phyloP scores from a whole-genome alignment of 2,888 invertebrate genomes.

The Heliconius sara region DNA sequence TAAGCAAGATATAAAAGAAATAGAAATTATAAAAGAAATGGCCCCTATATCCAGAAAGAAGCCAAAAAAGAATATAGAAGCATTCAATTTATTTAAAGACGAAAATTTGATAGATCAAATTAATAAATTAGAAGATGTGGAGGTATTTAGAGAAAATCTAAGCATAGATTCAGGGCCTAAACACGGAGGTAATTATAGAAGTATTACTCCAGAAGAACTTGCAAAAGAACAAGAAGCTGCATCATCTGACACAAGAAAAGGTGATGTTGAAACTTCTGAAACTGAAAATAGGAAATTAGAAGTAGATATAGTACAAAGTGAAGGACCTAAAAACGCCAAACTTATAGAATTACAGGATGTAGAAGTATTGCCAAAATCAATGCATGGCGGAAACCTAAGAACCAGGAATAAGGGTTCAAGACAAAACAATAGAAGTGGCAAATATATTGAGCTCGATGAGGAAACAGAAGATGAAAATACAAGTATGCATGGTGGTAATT shows the following conservation, averaged over 20 bases:
- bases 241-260: slow-evolving; percentile 36
- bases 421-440: slow-evolving; percentile 58
- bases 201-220: slow-evolving; percentile 53
- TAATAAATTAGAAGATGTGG: slow-evolving; percentile 74
- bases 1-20: slow-evolving; percentile 75
- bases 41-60: slow-evolving; percentile 57
- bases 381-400: slow-evolving; percentile 68
- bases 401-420: slow-evolving; percentile 51
- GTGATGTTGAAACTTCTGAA: slow-evolving; percentile 65
- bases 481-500: slow-evolving; percentile 57
- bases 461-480: slow-evolving; percentile 56
- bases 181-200: slow-evolving; percentile 79
- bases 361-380: slow-evolving; percentile 47
- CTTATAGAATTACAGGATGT: slow-evolving; percentile 58
- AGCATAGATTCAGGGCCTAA: slow-evolving; percentile 67
- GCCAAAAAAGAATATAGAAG: slow-evolving; percentile 61
- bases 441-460: slow-evolving; percentile 66
- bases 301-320: slow-evolving; percentile 7
- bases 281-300: slow-evolving; percentile 54
- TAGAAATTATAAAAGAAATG: slow-evolving; percentile 75
- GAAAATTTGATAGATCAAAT: slow-evolving; percentile 74
- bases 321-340: slow-evolving; percentile 56
- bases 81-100: slow-evolving; percentile 72
- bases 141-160: slow-evolving; percentile 71
- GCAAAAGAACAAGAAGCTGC: slow-evolving; percentile 49